phyloP scores from a whole-genome alignment of 2,113 vertebrate species.

The Poeciliopsis retropinna region DNA sequence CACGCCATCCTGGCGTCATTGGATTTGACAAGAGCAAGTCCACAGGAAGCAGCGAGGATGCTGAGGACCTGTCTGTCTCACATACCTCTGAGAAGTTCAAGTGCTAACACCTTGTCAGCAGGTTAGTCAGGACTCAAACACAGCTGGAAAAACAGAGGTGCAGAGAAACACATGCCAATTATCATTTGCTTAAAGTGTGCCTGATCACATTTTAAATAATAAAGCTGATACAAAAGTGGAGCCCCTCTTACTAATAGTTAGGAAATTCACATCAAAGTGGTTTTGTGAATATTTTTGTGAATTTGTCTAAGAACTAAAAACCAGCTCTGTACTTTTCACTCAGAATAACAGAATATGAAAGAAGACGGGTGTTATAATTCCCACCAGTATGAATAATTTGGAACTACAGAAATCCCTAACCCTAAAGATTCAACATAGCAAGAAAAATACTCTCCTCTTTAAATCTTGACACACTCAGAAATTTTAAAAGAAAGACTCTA shows the following conservation, averaged over 20 bases:
- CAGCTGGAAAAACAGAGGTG: constrained; percentile 15
- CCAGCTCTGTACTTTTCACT: constrained; percentile 12
- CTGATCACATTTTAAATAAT: constrained; percentile 1
- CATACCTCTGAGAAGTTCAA: constrained; percentile 37
- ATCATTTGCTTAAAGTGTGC: constrained; percentile 7
- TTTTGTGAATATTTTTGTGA: constrained; percentile 14
- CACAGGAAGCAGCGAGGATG: constrained; percentile 57
- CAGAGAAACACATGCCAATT: constrained; percentile 19
- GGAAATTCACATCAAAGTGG: constrained; percentile 14
- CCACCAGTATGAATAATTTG: constrained; percentile 31
- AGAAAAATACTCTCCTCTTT: neutral
- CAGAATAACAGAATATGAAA: constrained; percentile 22
- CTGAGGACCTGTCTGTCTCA: constrained; percentile 63
- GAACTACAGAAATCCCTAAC: constrained; percentile 14
- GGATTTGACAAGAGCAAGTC: constrained; percentile 72
- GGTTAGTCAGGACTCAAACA: constrained; percentile 26
- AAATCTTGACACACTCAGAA: constrained; percentile 4
- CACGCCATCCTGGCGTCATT: constrained; percentile 64
- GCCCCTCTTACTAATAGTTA: neutral
- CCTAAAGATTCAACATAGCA: constrained; percentile 10
- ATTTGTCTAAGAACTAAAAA: constrained; percentile 24
- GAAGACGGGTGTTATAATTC: constrained; percentile 6
- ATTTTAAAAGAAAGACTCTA: neutral
- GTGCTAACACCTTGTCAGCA: constrained; percentile 69
- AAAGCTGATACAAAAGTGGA: neutral